Base-by-base conservation (phyloP, 2,888 invertebrate species). In the Choreutis nemorana region DNA sequence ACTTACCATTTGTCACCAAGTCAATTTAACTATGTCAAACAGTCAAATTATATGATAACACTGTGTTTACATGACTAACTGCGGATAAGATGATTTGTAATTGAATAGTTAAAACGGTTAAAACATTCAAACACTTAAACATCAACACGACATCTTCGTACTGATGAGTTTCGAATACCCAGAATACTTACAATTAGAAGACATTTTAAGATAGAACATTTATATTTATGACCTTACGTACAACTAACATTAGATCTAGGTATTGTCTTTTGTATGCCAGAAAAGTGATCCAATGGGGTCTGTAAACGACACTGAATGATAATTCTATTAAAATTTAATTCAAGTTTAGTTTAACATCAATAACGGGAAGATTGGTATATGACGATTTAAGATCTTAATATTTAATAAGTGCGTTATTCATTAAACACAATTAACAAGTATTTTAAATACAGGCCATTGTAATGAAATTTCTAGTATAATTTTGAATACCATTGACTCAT, bases 221-320 rank as follows among this genome's bases (percentile, higher is more conserved):
- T 70, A 72, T n/a, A 23, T 65, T 66, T 62, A 73, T 68, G 71
- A 67, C 65, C 70, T 73, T 73, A 75, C 71, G 62, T 73, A 73
- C 66, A 54, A 55, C 77, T 77, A 78, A 77, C 63, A 64, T 77
- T 80, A 80, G 71, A 77, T 66, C 80, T 80, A 80, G 77, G 79
- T 80, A 80, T 80, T 80, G 80, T 80, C 80, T 78, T 80, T 79
- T 72, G 71, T 71, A 75, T 78, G 72, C 71, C 72, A 66, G 70
- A 75, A 61, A 64, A 52, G 58, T 66, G 65, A 67, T 65, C 44
- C 42, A 59, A 72, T 67, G 71, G 68, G 66, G 60, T 65, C 62
- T 49, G 47, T 50, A 48, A 45, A 59, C 44, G 49, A 54, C 49
- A 47, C 53, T 42, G 34, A 32, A 30, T 36, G 40, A 61, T 48